These are phyloP conservation scores for Pterophyllum scalare DNA, from an alignment of 2,113 vertebrate genomes.

Conservation along the genomic window DNA sequence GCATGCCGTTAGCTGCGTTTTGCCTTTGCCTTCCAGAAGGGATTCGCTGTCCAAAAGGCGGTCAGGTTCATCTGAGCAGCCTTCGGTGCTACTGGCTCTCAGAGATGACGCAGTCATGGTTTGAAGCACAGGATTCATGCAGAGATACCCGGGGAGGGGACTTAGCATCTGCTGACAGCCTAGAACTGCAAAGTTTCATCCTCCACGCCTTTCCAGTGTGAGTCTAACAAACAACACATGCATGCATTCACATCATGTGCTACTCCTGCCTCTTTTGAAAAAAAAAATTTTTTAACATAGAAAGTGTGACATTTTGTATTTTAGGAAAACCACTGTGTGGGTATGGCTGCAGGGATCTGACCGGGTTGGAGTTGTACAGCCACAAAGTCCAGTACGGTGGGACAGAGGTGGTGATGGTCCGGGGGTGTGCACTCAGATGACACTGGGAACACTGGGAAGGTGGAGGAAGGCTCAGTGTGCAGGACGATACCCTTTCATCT, in stretches of 20 bases:
- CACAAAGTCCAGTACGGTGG: conserved; percentile 30
- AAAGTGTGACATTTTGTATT: not conserved
- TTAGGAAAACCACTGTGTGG: conserved; percentile 66
- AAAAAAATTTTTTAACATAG: not conserved
- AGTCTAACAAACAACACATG: not conserved
- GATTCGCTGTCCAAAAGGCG: conserved; percentile 70
- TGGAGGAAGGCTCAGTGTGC: conserved; percentile 67
- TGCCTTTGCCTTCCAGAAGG: conserved; percentile 55
- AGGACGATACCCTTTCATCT: conserved; percentile 63
- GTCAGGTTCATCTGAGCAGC: conserved; percentile 63
- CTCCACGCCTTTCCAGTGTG: conserved; percentile 71
- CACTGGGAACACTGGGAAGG: conserved; percentile 49
- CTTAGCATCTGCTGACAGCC: conserved; percentile 65
- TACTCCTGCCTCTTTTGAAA: not conserved
- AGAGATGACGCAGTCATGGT: conserved; percentile 59
- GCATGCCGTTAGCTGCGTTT: not conserved
- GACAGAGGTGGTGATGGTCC: not conserved
- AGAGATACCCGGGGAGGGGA: conserved; percentile 52
- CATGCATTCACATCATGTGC: not conserved
- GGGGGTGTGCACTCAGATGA: conserved; percentile 71
- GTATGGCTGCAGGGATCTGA: conserved; percentile 65
- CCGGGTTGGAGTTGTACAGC: not conserved
- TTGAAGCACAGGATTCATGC: conserved; percentile 67
- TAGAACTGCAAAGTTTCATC: conserved; percentile 74
- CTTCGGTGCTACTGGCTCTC: conserved; percentile 81